Evolutionary conservation across 1,140 invertebrate species (phyloP).

Genomic region (Sesamia nonagrioides): DNA sequence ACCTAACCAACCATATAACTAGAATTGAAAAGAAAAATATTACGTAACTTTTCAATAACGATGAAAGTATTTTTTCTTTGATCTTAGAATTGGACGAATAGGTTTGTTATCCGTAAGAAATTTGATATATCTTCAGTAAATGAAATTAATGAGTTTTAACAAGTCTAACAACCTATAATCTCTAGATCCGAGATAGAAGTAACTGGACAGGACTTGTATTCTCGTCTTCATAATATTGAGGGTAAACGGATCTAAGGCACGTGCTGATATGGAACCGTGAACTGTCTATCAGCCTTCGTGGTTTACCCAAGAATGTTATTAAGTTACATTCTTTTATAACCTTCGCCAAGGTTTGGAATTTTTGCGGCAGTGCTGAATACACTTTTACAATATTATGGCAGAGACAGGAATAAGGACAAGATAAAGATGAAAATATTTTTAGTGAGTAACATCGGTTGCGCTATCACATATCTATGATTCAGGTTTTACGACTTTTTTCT

Average conservation of each 20-base stretch:
- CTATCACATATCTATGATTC: slow-evolving; percentile 4
- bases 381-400: slow-evolving; percentile 45
- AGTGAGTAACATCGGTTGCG: background rate
- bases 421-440: slow-evolving; percentile 52
- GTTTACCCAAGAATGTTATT: slow-evolving; percentile 51
- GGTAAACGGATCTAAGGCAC: slow-evolving; percentile 16
- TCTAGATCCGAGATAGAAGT: slow-evolving; percentile 12
- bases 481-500: background rate
- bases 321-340: slow-evolving; percentile 56
- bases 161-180: background rate
- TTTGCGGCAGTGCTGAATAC: slow-evolving; percentile 49
- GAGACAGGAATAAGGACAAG: slow-evolving; percentile 43
- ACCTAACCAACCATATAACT: slow-evolving; percentile 9
- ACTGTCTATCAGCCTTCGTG: slow-evolving; percentile 48
- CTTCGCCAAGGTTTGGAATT: slow-evolving; percentile 53
- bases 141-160: background rate
- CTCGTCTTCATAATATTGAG: slow-evolving; percentile 29
- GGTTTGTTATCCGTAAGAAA: background rate
- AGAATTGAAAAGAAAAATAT: background rate
- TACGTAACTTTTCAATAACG: background rate
- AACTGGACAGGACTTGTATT: slow-evolving; percentile 29
- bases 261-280: slow-evolving; percentile 49
- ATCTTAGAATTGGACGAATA: background rate
- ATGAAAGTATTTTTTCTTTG: background rate
- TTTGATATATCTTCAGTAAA: slow-evolving; percentile 12